Percentiles rank a stretch among this genome's conserved stretches.
Evolutionary conservation across 2,797 vertebrate species (phyloP).

Genomic region (Sitta carolinensis): DNA sequence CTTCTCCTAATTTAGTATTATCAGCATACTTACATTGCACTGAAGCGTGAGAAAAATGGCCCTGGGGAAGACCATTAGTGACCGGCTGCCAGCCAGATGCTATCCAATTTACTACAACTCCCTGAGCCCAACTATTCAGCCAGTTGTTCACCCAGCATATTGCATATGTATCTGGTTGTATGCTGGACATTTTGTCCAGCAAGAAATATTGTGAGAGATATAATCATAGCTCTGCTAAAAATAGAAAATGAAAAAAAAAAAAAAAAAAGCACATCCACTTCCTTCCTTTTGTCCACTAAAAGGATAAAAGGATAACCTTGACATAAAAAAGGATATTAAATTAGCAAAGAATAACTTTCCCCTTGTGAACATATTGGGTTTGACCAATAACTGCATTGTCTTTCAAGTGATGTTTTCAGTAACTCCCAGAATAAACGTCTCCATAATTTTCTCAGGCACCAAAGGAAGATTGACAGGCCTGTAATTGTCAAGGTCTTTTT

Average conservation of each 20-base stretch:
- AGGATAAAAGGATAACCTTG: neutral
- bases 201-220: neutral
- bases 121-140: neutral
- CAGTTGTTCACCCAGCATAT: neutral
- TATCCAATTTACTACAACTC: neutral
- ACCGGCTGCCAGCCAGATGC: neutral
- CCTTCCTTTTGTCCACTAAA: neutral
- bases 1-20: neutral
- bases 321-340: neutral
- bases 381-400: neutral
- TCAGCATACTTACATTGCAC: neutral
- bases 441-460: neutral
- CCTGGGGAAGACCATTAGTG: neutral
- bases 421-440: neutral
- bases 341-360: neutral
- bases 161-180: neutral
- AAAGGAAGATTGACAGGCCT: neutral
- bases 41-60: neutral
- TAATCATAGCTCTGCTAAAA: neutral
- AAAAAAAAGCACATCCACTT: too few species aligned
- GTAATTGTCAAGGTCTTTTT: neutral
- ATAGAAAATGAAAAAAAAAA: neutral
- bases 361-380: neutral
- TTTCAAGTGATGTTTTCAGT: neutral
- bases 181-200: neutral